These are phyloP conservation scores for Champsocephalus esox DNA, from an alignment of 2,797 vertebrate species.

Conservation along the genomic window DNA sequence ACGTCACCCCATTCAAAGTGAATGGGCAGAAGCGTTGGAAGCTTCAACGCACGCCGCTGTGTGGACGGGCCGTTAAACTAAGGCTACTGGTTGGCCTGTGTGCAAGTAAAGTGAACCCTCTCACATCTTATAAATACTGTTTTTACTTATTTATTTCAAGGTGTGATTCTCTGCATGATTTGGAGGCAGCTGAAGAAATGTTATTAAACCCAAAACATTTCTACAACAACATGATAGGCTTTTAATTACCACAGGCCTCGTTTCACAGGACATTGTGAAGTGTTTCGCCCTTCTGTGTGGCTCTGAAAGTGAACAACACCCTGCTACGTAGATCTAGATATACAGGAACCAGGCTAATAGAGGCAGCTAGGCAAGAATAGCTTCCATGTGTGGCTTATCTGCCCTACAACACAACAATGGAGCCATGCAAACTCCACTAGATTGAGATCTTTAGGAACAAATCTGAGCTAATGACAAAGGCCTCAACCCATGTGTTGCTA, in stretches of 20 bases:
- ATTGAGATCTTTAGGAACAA: constrained; percentile 49
- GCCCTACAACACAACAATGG: constrained; percentile 38
- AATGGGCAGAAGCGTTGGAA: too few species aligned
- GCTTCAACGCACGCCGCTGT: too few species aligned
- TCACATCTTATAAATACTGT: constrained; percentile 8
- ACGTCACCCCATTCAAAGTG: too few species aligned
- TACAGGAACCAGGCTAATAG: constrained; percentile 19
- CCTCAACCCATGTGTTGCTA: constrained; percentile 36
- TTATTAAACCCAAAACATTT: not conserved
- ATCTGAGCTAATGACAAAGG: constrained; percentile 28
- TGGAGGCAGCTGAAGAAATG: constrained; percentile 12
- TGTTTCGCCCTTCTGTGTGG: constrained; percentile 34
- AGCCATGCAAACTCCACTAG: constrained; percentile 34
- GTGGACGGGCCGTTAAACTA: not conserved
- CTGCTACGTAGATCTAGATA: constrained; percentile 34
- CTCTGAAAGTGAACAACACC: constrained; percentile 41
- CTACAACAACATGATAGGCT: constrained; percentile 1
- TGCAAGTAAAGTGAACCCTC: constrained; percentile 16
- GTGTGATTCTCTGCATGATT: constrained; percentile 20
- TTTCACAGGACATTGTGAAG: constrained; percentile 22
- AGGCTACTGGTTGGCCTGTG: constrained; percentile 26
- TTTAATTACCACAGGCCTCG: constrained; percentile 2
- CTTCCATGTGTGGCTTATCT: constrained; percentile 72
- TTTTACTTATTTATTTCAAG: constrained; percentile 38
- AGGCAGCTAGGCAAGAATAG: constrained; percentile 47